Base-by-base conservation (phyloP, 2,113 vertebrate genomes). In the Aegithalos caudatus region DNA sequence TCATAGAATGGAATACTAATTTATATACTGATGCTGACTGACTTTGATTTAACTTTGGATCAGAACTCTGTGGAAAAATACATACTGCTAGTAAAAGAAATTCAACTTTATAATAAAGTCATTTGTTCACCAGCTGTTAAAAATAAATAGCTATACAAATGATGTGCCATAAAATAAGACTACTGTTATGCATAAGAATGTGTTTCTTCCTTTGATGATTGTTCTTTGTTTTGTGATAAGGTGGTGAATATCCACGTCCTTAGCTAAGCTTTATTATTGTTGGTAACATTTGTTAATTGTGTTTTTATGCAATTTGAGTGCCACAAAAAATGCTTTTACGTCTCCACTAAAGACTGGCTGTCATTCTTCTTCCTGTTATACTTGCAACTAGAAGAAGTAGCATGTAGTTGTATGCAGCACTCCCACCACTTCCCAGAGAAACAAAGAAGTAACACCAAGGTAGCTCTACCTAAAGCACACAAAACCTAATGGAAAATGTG, bases 71-170 rank as follows among this genome's bases (percentile, higher is more conserved):
- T 76, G 56, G 51, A 82, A 91, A 80, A 83, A 61, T 76, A 88
- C 17, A 88, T 94, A 87, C 42, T 69, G 65, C 25, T 62, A 93
- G 11, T 90, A 62, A 92, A 95, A 94, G 64, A 95, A 96, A 86
- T 62, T n/a, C 54, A 81, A 15, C 85, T 76, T 81, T 74, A 74
- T 76, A 70, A 37, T 80, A 40, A 95, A 87, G 90, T 80, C 3
- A 64, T 71, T 94, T 94, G 57, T 61, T 94, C 82, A 74, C 47
- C 86, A 94, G 82, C 90, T 96, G 94, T 95, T 96, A 93, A 91
- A 96, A 94, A 84, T 79, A 92, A 93, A 94, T 81, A 94, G 88
- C 69, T 86, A 42, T 67, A 93, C 65, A 93, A 96, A 90, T 79
- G 69, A 61, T 78, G 25, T 67, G 53, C 80, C 65, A 84, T 94